A percentile compares a stretch with the other conserved stretches of the same genome.
These are phyloP conservation scores for Phaonia tiefii DNA, from an alignment of 2,888 invertebrate genomes.

Conservation along the genomic window DNA sequence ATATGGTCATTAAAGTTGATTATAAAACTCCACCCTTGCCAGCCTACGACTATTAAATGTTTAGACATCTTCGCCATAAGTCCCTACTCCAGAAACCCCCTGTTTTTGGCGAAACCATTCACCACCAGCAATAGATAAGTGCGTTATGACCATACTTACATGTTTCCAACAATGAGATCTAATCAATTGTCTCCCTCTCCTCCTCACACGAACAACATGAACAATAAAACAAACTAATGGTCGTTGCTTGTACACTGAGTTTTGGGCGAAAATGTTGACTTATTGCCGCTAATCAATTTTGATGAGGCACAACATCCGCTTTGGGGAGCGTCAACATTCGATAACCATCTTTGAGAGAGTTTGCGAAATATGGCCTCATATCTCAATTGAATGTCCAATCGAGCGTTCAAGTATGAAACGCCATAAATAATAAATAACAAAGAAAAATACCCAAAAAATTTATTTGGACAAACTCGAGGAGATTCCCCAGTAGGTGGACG, in stretches of 20 bases:
- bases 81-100: neutral
- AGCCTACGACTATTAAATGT: neutral
- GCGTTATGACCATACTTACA: neutral
- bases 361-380: constrained; percentile 13
- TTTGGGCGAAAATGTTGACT: constrained; percentile 72
- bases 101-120: neutral
- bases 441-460: constrained; percentile 44
- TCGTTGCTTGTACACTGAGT: constrained; percentile 27
- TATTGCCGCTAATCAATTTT: constrained; percentile 79
- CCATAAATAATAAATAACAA: constrained; percentile 77
- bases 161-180: neutral
- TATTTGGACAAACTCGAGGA: constrained; percentile 1
- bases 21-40: neutral
- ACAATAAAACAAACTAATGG: constrained; percentile 23
- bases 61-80: neutral
- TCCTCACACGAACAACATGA: constrained; percentile 6
- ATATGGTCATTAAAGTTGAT: constrained; percentile 13
- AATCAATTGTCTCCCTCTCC: constrained; percentile 14
- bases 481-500: constrained; percentile 3
- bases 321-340: constrained; percentile 56
- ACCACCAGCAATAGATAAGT: neutral
- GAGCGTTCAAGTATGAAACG: constrained; percentile 79
- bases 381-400: constrained; percentile 76
- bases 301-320: constrained; percentile 70
- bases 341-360: constrained; percentile 48